Evolutionary conservation across 2,797 vertebrate species (phyloP).

Genomic region (Acropternis orthonyx): DNA sequence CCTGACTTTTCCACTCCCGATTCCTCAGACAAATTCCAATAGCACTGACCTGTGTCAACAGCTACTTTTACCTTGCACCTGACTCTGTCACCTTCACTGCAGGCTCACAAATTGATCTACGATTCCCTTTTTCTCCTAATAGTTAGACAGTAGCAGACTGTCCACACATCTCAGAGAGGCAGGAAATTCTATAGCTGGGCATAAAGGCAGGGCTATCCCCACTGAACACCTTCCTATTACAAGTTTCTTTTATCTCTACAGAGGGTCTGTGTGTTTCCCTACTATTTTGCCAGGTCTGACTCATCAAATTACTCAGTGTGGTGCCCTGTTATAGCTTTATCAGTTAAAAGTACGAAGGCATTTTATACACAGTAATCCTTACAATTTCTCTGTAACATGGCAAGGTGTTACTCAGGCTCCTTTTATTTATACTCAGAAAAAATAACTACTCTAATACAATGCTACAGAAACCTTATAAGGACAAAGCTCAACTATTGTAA

Average conservation of each 20-base stretch:
- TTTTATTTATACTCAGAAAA: neutral
- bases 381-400: neutral
- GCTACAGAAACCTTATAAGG: neutral
- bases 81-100: neutral
- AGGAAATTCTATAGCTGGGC: neutral
- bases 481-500: neutral
- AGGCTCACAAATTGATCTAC: neutral
- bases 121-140: neutral
- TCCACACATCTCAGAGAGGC: neutral
- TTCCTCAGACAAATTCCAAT: neutral
- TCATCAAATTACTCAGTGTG: neutral
- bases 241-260: neutral
- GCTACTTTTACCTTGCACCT: neutral
- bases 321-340: neutral
- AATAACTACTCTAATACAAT: neutral
- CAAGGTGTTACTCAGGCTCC: neutral
- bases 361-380: neutral
- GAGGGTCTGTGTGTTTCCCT: neutral
- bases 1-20: neutral
- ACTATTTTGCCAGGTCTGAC: neutral
- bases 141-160: neutral
- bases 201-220: neutral
- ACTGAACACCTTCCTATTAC: neutral
- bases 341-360: neutral
- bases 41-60: constrained; percentile 5